A percentile compares a stretch with the other conserved stretches of the same genome.
These are phyloP conservation scores for Dynastes maya DNA, from an alignment of 2,888 invertebrate species.

Conservation along the genomic window DNA sequence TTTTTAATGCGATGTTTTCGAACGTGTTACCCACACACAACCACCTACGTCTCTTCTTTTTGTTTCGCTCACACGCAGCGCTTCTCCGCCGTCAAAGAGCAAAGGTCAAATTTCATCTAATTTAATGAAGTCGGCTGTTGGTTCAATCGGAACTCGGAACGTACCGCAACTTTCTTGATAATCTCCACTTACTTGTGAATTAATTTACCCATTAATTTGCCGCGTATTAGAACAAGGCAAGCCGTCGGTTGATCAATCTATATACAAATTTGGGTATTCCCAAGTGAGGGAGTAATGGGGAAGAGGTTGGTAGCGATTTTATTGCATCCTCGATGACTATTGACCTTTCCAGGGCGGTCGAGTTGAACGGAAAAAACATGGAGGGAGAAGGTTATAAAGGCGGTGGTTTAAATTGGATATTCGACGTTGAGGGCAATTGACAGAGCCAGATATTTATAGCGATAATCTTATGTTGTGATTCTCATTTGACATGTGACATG, in stretches of 20 bases:
- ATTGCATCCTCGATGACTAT: no score
- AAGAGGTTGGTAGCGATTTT: no score
- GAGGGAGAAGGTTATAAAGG: no score
- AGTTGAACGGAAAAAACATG: no score
- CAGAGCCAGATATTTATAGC: constrained; percentile 13
- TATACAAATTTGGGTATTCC: no score
- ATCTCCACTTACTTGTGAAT: neutral
- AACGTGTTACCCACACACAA: neutral
- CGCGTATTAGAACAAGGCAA: no score
- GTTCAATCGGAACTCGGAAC: neutral
- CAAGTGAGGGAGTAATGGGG: no score
- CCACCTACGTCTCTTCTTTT: neutral
- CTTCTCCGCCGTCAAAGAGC: neutral
- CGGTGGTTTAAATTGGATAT: neutral
- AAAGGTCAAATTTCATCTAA: constrained; percentile 4
- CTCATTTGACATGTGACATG: constrained; percentile 29
- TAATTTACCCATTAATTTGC: no score
- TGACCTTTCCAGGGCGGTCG: no score
- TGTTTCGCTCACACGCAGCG: neutral
- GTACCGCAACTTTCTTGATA: constrained; percentile 6
- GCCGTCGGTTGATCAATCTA: no score
- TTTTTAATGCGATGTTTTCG: neutral
- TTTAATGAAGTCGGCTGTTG: neutral
- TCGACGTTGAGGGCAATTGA: constrained; percentile 4
- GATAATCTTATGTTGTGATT: constrained; percentile 27